These are phyloP conservation scores for Phallusia fumigata DNA, from an alignment of 23 tunicate species.

Conservation along the genomic window DNA sequence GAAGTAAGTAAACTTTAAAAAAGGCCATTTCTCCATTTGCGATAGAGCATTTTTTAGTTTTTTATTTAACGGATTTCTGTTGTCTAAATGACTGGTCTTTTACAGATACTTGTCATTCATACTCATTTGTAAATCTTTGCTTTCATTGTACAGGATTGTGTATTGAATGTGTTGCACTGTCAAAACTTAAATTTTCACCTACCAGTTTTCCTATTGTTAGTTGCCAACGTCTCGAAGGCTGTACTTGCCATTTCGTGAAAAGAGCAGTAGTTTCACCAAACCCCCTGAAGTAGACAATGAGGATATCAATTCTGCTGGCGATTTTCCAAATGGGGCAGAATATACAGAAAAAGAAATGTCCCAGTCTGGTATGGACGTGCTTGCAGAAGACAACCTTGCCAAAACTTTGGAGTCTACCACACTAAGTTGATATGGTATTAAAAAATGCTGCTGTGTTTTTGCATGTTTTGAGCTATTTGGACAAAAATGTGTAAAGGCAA, in stretches of 20 bases:
- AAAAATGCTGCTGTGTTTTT: too few species aligned
- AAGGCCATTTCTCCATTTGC: too few species aligned
- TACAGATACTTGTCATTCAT: neutral
- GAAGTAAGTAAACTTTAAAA: too few species aligned
- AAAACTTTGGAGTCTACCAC: slow-evolving; percentile 5
- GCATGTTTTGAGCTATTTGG: too few species aligned
- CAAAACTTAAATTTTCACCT: neutral
- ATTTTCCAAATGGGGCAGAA: neutral
- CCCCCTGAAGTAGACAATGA: slow-evolving; percentile 9
- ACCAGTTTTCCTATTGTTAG: slow-evolving; percentile 13
- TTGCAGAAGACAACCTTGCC: slow-evolving; percentile 39
- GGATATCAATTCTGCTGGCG: neutral
- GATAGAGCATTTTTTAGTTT: too few species aligned
- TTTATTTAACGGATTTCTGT: too few species aligned
- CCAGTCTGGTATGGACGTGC: slow-evolving; percentile 17
- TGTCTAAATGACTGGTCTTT: too few species aligned
- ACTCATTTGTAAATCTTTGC: neutral
- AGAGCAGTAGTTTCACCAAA: neutral
- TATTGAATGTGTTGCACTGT: neutral
- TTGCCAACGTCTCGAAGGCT: slow-evolving; percentile 17
- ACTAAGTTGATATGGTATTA: neutral
- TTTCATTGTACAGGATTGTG: neutral
- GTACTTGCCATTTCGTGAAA: slow-evolving; percentile 44
- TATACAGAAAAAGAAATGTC: neutral
- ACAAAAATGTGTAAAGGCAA: too few species aligned